Conservation (phyloP, 2,888 invertebrate genomes). For the Archips crataeganus region DNA sequence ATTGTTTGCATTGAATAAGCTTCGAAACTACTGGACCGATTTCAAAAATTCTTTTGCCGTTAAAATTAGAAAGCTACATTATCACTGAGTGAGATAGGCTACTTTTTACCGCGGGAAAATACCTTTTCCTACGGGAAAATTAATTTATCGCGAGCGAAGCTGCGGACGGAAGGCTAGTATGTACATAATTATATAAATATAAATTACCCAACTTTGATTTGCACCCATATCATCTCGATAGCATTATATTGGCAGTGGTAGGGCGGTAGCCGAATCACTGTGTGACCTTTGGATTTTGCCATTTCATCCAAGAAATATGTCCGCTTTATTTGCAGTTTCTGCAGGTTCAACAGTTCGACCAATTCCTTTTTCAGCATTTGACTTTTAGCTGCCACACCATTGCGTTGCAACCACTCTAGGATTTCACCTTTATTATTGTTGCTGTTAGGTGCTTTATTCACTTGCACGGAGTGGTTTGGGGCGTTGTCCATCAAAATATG, state of each 20-base stretch:
- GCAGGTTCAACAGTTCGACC: conserved; percentile 33
- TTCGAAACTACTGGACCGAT: no score
- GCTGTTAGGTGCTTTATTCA: conserved; percentile 41
- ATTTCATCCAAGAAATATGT: conserved; percentile 43
- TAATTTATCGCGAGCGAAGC: no score
- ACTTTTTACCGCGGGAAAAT: no score
- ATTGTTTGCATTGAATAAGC: no score
- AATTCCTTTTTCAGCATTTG: conserved; percentile 44
- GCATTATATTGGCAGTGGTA: conserved; percentile 47
- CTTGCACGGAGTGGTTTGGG: conserved; percentile 45
- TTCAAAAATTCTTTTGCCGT: no score
- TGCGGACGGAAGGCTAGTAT: no score
- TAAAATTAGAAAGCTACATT: no score
- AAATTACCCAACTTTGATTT: conserved; percentile 28
- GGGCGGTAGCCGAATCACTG: conserved; percentile 43
- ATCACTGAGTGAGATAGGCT: no score
- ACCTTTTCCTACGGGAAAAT: no score
- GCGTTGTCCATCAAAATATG: conserved; percentile 45
- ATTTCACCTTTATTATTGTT: conserved; percentile 32
- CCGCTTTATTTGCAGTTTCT: conserved; percentile 38
- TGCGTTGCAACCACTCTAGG: conserved; percentile 40
- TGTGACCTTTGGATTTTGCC: conserved; percentile 42
- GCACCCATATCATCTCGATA: conserved; percentile 45
- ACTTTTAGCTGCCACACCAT: conserved; percentile 41
- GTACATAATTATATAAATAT: no score